Evolutionary conservation across 2,888 invertebrate species (phyloP).

Genomic region (Esperia sulphurella): DNA sequence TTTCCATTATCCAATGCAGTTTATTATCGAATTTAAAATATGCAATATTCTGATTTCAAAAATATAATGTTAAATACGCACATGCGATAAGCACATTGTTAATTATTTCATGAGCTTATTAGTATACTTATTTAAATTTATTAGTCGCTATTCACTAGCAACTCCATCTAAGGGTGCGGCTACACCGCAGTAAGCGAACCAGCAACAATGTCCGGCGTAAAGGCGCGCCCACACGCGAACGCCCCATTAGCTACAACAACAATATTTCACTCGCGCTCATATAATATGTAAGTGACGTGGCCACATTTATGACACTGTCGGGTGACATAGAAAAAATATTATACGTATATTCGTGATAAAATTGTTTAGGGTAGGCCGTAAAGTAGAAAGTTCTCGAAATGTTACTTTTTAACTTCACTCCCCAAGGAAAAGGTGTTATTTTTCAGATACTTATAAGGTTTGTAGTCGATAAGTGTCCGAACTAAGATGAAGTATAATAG

Average conservation of each 20-base stretch:
- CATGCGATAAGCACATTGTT: background rate
- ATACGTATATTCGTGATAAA: conserved; percentile 30
- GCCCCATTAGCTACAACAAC: conserved; percentile 57
- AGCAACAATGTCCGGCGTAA: conserved; percentile 28
- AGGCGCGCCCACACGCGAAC: conserved; percentile 67
- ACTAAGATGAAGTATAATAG: too few species aligned
- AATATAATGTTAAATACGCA: too few species aligned
- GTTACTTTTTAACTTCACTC: conserved; percentile 8
- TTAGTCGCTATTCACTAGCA: background rate
- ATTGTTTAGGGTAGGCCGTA: conserved; percentile 42
- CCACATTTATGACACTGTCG: conserved; percentile 58
- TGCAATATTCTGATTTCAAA: background rate
- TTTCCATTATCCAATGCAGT: too few species aligned
- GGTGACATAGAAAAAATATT: conserved; percentile 46
- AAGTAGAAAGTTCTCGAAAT: conserved; percentile 33
- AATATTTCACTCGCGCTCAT: conserved; percentile 62
- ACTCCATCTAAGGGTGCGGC: conserved; percentile 36
- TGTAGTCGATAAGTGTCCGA: too few species aligned
- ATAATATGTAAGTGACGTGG: conserved; percentile 64
- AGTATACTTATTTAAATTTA: background rate
- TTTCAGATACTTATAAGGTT: too few species aligned
- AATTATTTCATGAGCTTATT: conserved; percentile 1
- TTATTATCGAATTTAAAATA: too few species aligned
- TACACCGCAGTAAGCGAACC: conserved; percentile 28
- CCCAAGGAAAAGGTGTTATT: background rate